Percentiles rank a stretch among this genome's conserved stretches.
phyloP scores from a whole-genome alignment of 2,797 vertebrate genomes.

The Enteromius viviparus region DNA sequence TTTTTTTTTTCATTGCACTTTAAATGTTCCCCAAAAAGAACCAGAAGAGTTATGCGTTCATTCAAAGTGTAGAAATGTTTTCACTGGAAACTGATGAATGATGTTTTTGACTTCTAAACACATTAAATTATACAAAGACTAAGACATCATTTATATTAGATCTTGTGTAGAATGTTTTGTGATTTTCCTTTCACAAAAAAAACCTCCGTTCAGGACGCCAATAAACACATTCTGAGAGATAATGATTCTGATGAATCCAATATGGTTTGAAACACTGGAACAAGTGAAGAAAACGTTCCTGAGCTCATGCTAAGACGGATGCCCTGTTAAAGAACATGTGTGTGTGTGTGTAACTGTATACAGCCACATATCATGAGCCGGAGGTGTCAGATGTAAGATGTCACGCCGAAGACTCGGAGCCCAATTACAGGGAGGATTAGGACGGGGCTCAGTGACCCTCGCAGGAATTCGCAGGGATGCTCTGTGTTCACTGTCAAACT shows the following conservation, averaged over 20 bases:
- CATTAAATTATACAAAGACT: constrained; percentile 51
- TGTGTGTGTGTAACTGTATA: constrained; percentile 58
- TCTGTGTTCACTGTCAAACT: constrained; percentile 80
- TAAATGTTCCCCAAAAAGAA: constrained; percentile 10
- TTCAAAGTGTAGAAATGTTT: constrained; percentile 39
- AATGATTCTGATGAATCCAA: constrained; percentile 54
- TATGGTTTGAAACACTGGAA: constrained; percentile 57
- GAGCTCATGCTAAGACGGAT: constrained; percentile 33
- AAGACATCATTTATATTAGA: constrained; percentile 69
- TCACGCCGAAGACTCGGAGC: constrained; percentile 77
- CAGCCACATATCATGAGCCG: constrained; percentile 57
- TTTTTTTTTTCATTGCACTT: constrained; percentile 20
- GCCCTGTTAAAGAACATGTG: constrained; percentile 48
- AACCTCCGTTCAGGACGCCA: constrained; percentile 67
- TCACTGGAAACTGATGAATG: constrained; percentile 48
- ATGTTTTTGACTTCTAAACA: constrained; percentile 50
- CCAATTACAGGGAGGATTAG: constrained; percentile 86
- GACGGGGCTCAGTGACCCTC: constrained; percentile 82
- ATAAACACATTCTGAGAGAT: constrained; percentile 70
- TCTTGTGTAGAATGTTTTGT: constrained; percentile 67
- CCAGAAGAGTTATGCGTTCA: constrained; percentile 35
- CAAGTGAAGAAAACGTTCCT: constrained; percentile 28
- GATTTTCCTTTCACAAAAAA: constrained; percentile 66
- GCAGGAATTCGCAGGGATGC: constrained; percentile 77
- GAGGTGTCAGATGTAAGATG: constrained; percentile 75